Evolutionary conservation across 1,140 invertebrate genomes (phyloP).

Genomic region (Panagrolaimus sp.): DNA sequence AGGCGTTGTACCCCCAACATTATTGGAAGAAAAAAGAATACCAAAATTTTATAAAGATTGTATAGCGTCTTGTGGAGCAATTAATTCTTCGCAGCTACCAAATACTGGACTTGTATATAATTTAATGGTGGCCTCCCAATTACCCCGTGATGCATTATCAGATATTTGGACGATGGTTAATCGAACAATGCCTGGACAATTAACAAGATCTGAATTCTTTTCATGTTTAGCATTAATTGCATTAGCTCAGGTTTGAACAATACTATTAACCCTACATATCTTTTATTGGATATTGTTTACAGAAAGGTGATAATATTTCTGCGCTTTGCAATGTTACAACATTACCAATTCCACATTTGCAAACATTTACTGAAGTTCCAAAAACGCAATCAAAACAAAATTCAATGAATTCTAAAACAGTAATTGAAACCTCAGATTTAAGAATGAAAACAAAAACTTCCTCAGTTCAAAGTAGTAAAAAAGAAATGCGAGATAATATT

Average conservation of each 20-base stretch:
- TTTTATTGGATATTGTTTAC: not conserved
- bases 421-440: not conserved
- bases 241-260: conserved; percentile 44
- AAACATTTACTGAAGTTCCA: conserved; percentile 4
- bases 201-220: conserved; percentile 51
- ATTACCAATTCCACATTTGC: conserved; percentile 8
- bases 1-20: conserved; percentile 46
- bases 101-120: conserved; percentile 48
- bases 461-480: not conserved
- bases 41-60: conserved; percentile 50
- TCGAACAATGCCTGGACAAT: conserved; percentile 39
- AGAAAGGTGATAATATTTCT: conserved; percentile 9
- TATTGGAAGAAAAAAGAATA: conserved; percentile 45
- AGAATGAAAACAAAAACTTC: conserved; percentile 6
- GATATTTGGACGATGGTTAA: conserved; percentile 53
- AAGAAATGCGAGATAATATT: conserved; percentile 13
- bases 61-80: conserved; percentile 45
- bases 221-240: conserved; percentile 51
- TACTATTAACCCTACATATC: not conserved
- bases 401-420: not conserved
- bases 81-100: conserved; percentile 31
- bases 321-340: not conserved
- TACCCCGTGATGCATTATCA: conserved; percentile 37
- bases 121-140: conserved; percentile 40
- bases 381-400: no score